Base-by-base conservation (phyloP, 2,888 invertebrate species). In the Mimas tiliae region DNA sequence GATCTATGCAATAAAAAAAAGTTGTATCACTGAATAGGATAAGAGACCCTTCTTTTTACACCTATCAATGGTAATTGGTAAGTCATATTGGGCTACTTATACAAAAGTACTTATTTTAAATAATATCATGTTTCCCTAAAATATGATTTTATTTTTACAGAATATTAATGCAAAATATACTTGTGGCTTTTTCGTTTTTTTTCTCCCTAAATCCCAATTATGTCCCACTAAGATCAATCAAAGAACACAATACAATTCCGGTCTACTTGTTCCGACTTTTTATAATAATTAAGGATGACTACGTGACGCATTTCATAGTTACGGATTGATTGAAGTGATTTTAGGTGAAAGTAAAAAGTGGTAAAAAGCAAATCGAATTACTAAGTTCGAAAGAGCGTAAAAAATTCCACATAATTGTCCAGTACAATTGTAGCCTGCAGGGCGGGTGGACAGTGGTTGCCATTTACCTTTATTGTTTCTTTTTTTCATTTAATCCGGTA, bases 341-440 rank as follows among this genome's bases (percentile, higher is more conserved):
- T 86, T 83, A 79, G 80, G 86, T 80, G 88, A 88, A 88, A 88
- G 88, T 85, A 75, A 74, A 58, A 70, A 79, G 73, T 75, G 88
- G 88, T 85, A 75, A 74, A 58, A 70, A 79, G 73, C 75, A 78
- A 83, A 83, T 85, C 85, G 77, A 81, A 80, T 78, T 77, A 75
- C 73, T 77, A 70, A 77, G 80, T 79, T 80, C 78, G 82, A 73
- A 83, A 84, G 81, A 83, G 77, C 80, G 79, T 79, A 72, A 75
- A 77, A 77, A 79, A 75, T 77, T 58, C 42, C 6, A 58, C 58
- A 58, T 58, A 58, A 58, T 58, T 58, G 58, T 38, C 42, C 58
- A 58, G 58, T 58, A 42, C 42, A 19, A 42, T 58, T 58, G 58
- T 19, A 34, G 64, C 58, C 38, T 73, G 69, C 74, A 81, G 83